These are phyloP conservation scores for Alca torda DNA, from an alignment of 2,797 vertebrate genomes.

Conservation along the genomic window DNA sequence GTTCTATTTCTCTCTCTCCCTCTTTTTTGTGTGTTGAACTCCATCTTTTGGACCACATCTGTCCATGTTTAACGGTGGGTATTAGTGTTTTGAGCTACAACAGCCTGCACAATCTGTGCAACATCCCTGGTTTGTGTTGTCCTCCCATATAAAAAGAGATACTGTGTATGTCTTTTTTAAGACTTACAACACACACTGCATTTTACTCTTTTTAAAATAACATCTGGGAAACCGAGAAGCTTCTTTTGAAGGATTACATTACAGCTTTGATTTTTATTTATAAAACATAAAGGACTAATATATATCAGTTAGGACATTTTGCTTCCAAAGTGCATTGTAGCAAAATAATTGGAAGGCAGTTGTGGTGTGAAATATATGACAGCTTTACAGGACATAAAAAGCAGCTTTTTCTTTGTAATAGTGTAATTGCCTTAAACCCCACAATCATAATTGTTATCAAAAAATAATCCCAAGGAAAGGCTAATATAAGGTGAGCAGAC, in stretches of 20 bases:
- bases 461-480: constrained; percentile 93
- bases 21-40: constrained; percentile 13
- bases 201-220: constrained; percentile 71
- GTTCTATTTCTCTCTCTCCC: neutral
- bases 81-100: constrained; percentile 49
- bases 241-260: constrained; percentile 80
- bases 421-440: constrained; percentile 88
- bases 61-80: neutral
- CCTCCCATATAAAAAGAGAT: constrained; percentile 6
- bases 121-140: neutral
- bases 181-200: neutral
- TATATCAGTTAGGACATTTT: constrained; percentile 85
- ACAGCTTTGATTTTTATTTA: constrained; percentile 83
- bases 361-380: constrained; percentile 85
- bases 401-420: constrained; percentile 85
- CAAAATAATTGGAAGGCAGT: constrained; percentile 92
- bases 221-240: constrained; percentile 72
- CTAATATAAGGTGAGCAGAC: constrained; percentile 92
- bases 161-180: constrained; percentile 28
- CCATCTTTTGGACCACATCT: neutral
- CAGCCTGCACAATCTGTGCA: neutral
- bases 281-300: constrained; percentile 85
- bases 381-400: constrained; percentile 87
- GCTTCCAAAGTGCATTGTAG: constrained; percentile 84
- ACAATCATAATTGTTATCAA: constrained; percentile 89